Evolutionary conservation across 2,888 invertebrate species (phyloP), one percentile per base, ranked within the genome.

Genomic region (Beris morrisii): DNA sequence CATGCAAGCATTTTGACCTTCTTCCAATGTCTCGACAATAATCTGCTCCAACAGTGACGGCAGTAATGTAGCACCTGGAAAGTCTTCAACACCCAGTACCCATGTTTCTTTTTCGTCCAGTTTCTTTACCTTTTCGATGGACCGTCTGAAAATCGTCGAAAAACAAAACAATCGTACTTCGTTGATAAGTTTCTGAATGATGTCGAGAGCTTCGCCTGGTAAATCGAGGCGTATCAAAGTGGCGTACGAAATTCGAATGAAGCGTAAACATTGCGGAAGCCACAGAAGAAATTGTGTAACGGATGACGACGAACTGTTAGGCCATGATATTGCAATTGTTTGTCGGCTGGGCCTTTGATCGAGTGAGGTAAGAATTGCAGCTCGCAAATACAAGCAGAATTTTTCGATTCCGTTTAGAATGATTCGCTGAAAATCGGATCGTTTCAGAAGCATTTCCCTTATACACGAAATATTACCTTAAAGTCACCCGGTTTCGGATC

Each of bases 81-180:
- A 89, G 74, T 91, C 90, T 71, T 92, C 90, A 74, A 92, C 89
- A 71, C 92, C 91, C 69, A 95, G 87, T 74, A 88, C 86, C 96
- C 96, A 97, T 0, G 87, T 90, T 82, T 97, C 97, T 71, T 86
- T 86, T 43, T 86, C 86, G 28, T 84, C 84, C 28, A 95, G 81
- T 38, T 85, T 85, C 73, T 87, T 87, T 43, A 93, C 87, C 71
- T 90, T 90, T 70, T 90, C 89, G 15, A 89, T 89, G 0, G 94
- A 89, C 74, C 94, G 91, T 74, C 91, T 91, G 66, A 97, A 88
- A 70, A 95, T 86, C 69, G 90, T 89, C 7, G 88, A 86, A 84
- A 96, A 89, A 72, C 95, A 94, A 78, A 93, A 90, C 65, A 93
- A 84, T 70, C 95, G 87, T 74, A 96, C 86, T 77, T 96, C 93